Base-by-base conservation (phyloP, 1,140 invertebrate genomes). In the Contarinia nasturtii region DNA sequence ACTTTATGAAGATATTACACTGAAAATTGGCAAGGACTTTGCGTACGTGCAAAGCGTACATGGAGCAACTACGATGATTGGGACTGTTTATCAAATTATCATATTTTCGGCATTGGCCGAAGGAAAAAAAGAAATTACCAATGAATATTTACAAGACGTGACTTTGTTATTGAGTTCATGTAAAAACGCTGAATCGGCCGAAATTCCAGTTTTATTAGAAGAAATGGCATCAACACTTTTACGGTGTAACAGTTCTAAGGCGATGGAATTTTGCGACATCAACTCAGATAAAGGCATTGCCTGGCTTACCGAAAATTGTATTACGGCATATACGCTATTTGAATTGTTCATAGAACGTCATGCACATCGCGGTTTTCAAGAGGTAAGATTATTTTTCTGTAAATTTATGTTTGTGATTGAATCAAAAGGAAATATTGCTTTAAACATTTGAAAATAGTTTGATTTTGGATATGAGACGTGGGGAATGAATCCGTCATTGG, bases 351-450 rank as follows among this genome's bases (percentile, higher is more conserved):
- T 86, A n/a, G 52, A 72, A n/a, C 64, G 69, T 49, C 79, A 86
- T 55, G 84, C 82, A 1, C 79, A 87, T 60, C 69, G 84, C 51
- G 72, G 74, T 51, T 64, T 82, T 22, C 73, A 76, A 62, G 86
- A 89, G 67, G 79, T 82, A 27, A 27, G n/a, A n/a, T 27, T 3
- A 27, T 5, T 10, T 27, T 27, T 59, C 50, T 41, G 33, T 41
- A 51, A 42, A 46, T 45, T 43, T 27, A 17, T 52, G 49, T 20
- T 17, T n/a, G 2, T n/a, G 15, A 8, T 36, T 20, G 19, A 21
- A n/a, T n/a, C n/a, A n/a, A n/a, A n/a, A n/a, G n/a, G n/a, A n/a
- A n/a, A n/a, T n/a, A n/a, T n/a, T n/a, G 7, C 11, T 21, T 38
- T 48, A 47, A n/a, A 38, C 14, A 47, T 40, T 17, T 38, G 10